Evolutionary conservation across 2,888 invertebrate species (phyloP).

Genomic region (Dromius quadrimaculatus): DNA sequence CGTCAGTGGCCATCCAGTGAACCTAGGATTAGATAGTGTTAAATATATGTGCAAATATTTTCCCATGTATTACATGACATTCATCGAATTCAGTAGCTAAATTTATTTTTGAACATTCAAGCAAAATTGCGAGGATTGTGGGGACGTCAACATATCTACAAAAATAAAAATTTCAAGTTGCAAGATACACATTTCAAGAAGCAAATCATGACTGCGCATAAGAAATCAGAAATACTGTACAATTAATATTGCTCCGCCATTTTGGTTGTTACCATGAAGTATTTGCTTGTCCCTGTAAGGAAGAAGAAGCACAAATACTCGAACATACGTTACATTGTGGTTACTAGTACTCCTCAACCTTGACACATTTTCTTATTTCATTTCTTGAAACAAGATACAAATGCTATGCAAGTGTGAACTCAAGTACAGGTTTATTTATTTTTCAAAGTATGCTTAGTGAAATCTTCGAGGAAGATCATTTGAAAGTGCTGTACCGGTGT

Average conservation of each 20-base stretch:
- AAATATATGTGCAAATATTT: slow-evolving; percentile 37
- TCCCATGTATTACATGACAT: slow-evolving; percentile 5
- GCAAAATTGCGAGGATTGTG: not conserved
- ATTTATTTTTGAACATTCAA: not conserved
- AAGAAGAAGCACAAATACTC: slow-evolving; percentile 25
- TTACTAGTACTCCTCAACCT: slow-evolving; percentile 14
- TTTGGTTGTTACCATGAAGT: slow-evolving; percentile 31
- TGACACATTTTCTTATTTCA: slow-evolving; percentile 41
- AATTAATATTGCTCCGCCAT: slow-evolving; percentile 26
- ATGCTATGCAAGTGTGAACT: slow-evolving; percentile 7
- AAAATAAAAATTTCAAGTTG: slow-evolving; percentile 23
- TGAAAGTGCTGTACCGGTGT: slow-evolving; percentile 13
- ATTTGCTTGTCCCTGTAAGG: slow-evolving; percentile 33
- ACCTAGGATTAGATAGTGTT: slow-evolving; percentile 35
- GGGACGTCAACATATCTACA: slow-evolving; percentile 4
- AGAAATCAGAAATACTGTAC: slow-evolving; percentile 11
- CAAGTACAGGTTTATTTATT: slow-evolving; percentile 26
- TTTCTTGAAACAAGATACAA: slow-evolving; percentile 31
- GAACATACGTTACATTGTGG: slow-evolving; percentile 5
- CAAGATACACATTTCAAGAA: slow-evolving; percentile 28
- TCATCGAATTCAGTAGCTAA: slow-evolving; percentile 1
- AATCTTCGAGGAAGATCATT: slow-evolving; percentile 3
- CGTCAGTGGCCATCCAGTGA: slow-evolving; percentile 41
- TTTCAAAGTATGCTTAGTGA: slow-evolving; percentile 30
- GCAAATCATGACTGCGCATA: slow-evolving; percentile 31